phyloP scores from a whole-genome alignment of 2,113 vertebrate genomes.

The Dolichotis patagonum region DNA sequence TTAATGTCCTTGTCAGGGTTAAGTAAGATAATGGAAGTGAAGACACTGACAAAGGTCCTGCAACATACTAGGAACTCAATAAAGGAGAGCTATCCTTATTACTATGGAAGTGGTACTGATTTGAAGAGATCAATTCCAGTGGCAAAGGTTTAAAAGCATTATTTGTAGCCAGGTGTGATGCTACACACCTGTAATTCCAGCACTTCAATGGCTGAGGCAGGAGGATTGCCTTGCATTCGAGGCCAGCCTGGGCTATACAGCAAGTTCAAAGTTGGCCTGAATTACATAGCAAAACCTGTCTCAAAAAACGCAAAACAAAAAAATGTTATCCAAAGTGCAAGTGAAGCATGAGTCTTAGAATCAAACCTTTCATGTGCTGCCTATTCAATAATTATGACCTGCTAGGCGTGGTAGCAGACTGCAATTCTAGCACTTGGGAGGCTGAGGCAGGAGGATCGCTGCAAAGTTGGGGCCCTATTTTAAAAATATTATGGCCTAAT shows the following conservation, averaged over 20 bases:
- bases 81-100: neutral
- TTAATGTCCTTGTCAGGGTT: neutral
- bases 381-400: slow-evolving; percentile 5
- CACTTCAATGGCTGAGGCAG: neutral
- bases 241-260: neutral
- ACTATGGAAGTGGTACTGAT: neutral
- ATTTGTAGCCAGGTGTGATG: neutral
- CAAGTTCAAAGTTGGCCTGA: neutral
- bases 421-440: neutral
- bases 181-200: neutral
- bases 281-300: neutral
- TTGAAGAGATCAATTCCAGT: neutral
- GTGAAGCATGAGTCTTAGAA: neutral
- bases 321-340: neutral
- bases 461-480: neutral
- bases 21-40: neutral
- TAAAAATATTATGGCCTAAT: neutral
- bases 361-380: neutral
- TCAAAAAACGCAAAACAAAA: neutral
- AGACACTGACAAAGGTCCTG: neutral
- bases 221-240: neutral
- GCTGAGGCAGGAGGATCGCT: neutral
- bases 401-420: neutral
- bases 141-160: neutral
- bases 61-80: neutral